Base-by-base conservation (phyloP, 2,888 invertebrate genomes). In the Morpho deidamia region DNA sequence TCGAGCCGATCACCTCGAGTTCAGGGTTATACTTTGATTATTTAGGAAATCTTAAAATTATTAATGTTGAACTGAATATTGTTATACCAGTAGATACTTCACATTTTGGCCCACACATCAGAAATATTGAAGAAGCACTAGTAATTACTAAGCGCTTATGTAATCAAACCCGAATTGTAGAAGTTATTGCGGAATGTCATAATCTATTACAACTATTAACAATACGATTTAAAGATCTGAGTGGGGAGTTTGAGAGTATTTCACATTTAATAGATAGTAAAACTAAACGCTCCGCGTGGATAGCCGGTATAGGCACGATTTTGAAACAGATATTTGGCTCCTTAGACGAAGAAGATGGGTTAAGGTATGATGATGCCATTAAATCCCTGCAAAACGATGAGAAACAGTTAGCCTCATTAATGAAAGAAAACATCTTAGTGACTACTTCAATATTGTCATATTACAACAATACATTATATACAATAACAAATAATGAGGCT, bases 301-400 rank as follows among this genome's bases (percentile, higher is more conserved):
- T 70, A 51, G 60, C 65, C 40, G 62, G 49, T 7, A 44, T 62
- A 4, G 66, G 67, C 0, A 54, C 61, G 1, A 44, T 62, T 14
- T 64, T 67, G n/a, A 69, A 68, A 56, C 52, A 61, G n/a, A 56
- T 71, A 5, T 62, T 64, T 14, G 69, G 69, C 11, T 65, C 61
- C 7, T 48, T 70, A 32, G 68, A 69, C 51, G 62, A 64, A 44
- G 52, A 68, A 34, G 66, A 68, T 56, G 69, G 59, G 1, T 51
- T 60, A 48, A 64, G 55, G 41, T 70, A 65, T 44, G 59, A 65
- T 45, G 49, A 58, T n/a, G 58, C 61, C 2, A 35, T 35, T 8
- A 8, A 35, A 8, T 35, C 35, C 8, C 8, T 35, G 8, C 60
- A 65, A 47, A 49, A 56, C 11, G 51, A 61, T 14, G 56, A 66